Percentiles rank a stretch among this genome's conserved stretches.
Conservation (phyloP, 2,113 vertebrate species). For the Brienomyrus brachyistius region DNA sequence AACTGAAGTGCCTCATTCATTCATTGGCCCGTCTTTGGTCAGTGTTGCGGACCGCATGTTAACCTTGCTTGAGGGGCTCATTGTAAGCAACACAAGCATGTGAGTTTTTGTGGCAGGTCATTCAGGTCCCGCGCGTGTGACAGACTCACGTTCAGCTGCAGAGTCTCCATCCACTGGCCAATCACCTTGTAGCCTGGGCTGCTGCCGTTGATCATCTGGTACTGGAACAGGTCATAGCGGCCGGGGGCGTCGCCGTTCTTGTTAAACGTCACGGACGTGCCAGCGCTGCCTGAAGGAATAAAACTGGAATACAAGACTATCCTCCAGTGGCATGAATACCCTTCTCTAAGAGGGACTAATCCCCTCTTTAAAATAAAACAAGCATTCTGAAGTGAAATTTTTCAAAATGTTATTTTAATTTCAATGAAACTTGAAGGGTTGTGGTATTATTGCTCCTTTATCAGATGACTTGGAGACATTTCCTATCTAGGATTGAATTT, state of each 20-base stretch:
- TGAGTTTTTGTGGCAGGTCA: background rate
- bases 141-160: conserved; percentile 83
- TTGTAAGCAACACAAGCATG: background rate
- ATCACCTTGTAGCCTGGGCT: conserved; percentile 71
- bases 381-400: background rate
- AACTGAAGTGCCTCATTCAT: background rate
- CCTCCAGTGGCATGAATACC: background rate
- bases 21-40: background rate
- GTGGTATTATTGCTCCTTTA: background rate
- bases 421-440: background rate
- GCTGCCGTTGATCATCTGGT: conserved; percentile 74
- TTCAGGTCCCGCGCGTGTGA: background rate
- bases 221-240: conserved; percentile 92
- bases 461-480: background rate
- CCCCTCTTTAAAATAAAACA: background rate
- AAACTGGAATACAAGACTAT: background rate
- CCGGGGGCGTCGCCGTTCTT: conserved; percentile 87
- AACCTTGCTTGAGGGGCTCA: background rate
- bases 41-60: background rate
- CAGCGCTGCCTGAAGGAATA: conserved; percentile 73
- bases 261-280: conserved; percentile 88
- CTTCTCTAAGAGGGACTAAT: background rate
- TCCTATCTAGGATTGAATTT: background rate
- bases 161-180: conserved; percentile 88
- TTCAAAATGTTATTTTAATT: background rate